Percentiles rank a stretch among this genome's conserved stretches.
Conservation (phyloP, 2,113 vertebrate species). For the Gasterosteus nipponicus region DNA sequence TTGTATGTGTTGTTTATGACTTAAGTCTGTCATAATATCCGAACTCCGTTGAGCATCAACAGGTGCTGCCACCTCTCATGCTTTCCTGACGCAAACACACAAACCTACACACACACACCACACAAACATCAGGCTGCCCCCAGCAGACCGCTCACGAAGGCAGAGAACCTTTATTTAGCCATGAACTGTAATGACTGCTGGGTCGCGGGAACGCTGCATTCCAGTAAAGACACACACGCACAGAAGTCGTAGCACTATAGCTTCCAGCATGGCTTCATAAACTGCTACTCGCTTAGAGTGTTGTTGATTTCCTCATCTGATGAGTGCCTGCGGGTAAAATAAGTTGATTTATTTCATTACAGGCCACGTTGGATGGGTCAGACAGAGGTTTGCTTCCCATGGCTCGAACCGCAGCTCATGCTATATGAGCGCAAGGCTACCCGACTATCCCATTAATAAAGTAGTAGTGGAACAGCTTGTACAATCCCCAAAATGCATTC, state of each 20-base stretch:
- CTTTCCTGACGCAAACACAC: not conserved
- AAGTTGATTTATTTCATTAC: not conserved
- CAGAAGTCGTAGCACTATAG: constrained; percentile 5
- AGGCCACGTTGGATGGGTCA: not conserved
- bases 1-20: constrained; percentile 3
- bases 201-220: constrained; percentile 23
- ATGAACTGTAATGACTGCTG: constrained; percentile 66
- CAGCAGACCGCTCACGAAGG: constrained; percentile 26
- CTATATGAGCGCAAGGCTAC: not conserved
- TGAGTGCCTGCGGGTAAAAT: constrained; percentile 21
- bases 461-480: not conserved
- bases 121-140: not conserved
- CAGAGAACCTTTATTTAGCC: constrained; percentile 73
- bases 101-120: not conserved
- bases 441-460: not conserved
- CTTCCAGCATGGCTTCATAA: not conserved
- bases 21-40: not conserved
- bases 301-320: constrained; percentile 28
- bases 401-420: not conserved
- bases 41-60: not conserved
- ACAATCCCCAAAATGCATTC: not conserved
- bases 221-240: constrained; percentile 28
- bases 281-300: constrained; percentile 22
- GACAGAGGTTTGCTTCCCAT: constrained; percentile 15
- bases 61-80: not conserved